Conservation (phyloP, 2,113 vertebrate species). For the Carollia perspicillata region DNA sequence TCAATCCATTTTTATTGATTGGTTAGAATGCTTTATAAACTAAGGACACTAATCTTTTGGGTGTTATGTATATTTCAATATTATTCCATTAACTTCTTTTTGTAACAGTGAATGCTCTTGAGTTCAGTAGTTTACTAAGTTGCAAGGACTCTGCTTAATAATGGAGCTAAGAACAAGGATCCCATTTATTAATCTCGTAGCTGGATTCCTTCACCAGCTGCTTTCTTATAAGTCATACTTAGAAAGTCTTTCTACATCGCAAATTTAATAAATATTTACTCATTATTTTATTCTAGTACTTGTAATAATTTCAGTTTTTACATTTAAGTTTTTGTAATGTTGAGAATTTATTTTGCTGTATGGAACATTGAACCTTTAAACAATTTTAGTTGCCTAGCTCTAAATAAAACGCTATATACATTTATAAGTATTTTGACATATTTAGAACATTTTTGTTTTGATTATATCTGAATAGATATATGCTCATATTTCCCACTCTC, state of each 20-base stretch:
- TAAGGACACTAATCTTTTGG: neutral
- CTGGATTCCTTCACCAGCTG: neutral
- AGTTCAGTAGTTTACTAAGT: neutral
- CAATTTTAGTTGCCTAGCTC: neutral
- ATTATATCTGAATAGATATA: slow-evolving; percentile 23
- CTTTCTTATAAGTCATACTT: neutral
- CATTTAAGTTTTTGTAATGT: neutral
- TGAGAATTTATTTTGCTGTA: neutral
- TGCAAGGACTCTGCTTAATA: neutral
- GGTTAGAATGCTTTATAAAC: slow-evolving; percentile 32
- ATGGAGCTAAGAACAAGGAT: neutral
- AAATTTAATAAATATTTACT: neutral
- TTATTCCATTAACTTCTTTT: neutral
- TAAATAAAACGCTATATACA: neutral
- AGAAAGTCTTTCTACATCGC: neutral
- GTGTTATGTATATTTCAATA: neutral
- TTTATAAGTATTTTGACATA: neutral
- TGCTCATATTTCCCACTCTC: neutral
- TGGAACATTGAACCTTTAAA: neutral
- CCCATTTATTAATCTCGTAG: neutral
- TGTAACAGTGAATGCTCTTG: neutral
- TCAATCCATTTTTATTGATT: neutral
- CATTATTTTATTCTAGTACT: neutral
- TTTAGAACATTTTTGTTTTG: neutral
- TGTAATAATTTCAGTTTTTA: neutral